These are phyloP conservation scores for Pterostichus madidus DNA, from an alignment of 2,888 invertebrate species.

Conservation along the genomic window DNA sequence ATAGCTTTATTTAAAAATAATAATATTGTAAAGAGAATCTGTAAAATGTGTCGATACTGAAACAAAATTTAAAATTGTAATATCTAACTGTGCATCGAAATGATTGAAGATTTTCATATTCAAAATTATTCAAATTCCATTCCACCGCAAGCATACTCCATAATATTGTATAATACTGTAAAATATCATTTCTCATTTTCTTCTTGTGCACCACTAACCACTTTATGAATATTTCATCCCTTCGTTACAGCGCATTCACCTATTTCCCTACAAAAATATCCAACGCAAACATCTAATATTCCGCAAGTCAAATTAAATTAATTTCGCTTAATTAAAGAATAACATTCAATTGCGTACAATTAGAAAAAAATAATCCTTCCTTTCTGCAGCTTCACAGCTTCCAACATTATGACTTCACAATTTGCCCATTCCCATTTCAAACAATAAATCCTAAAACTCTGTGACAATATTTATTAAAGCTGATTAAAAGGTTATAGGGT, in stretches of 20 bases:
- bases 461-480: too few species aligned
- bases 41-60: too few species aligned
- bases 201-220: constrained; percentile 42
- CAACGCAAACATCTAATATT: constrained; percentile 27
- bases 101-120: constrained; percentile 48
- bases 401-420: background rate
- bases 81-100: constrained; percentile 2
- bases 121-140: constrained; percentile 40
- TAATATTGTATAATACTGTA: constrained; percentile 28
- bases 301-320: constrained; percentile 42
- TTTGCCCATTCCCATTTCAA: background rate
- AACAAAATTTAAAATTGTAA: constrained; percentile 6
- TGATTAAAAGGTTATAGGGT: too few species aligned
- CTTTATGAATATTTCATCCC: constrained; percentile 44
- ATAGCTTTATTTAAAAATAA: background rate
- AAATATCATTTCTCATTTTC: constrained; percentile 45
- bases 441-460: too few species aligned
- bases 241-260: constrained; percentile 33
- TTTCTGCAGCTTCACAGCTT: background rate
- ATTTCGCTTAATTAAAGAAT: constrained; percentile 55
- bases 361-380: constrained; percentile 37
- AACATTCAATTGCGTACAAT: constrained; percentile 47
- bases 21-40: background rate
- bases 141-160: constrained; percentile 1
- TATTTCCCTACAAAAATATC: constrained; percentile 36